Evolutionary conservation across 2,797 vertebrate species (phyloP), one percentile per base, ranked within the genome.

Genomic region (Myotis daubentonii): DNA sequence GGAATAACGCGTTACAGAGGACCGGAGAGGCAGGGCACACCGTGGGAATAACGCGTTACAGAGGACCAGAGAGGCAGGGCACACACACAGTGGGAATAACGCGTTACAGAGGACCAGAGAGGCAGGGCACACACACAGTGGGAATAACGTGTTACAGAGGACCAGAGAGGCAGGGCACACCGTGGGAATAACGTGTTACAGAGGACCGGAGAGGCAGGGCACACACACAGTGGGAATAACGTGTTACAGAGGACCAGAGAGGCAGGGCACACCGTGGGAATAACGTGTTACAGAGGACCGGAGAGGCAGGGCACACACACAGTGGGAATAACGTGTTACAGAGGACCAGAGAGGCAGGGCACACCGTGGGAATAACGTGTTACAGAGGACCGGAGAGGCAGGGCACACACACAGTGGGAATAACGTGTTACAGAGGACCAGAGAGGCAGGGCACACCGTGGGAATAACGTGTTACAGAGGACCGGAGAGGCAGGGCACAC

Each of bases 111-210:
- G 0, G 47, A 55, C 30, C 66, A 16, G 36, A 68, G 16, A 66
- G 60, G 17, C 0, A 22, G 4, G 5, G 22, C 36, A 2, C 8
- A 30, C 22, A 11, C 47, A n/a, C 8, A 16, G 16, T 23, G 4
- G 51, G 36, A 78, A 8, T 9, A 3, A 38, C 0, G 1, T 4
- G 44, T 49, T 17, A 7, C 20, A n/a, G 11, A 28, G 0, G 47
- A 55, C 30, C 66, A 16, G 36, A 68, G 16, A 66, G 60, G 17
- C 0, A 22, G 4, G 5, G 22, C 36, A 11, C 47, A n/a, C 8
- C 12, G 16, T 23, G 4, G 51, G 36, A 78, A 8, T 9, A 3
- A 38, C 0, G 1, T 4, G 44, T 49, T 17, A 7, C 20, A n/a
- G 11, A 28, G 0, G 47, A 55, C 30, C 66, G 12, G 36, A 68